These are phyloP conservation scores for Platycercus adscitus DNA, from an alignment of 2,113 vertebrate genomes.

Conservation along the genomic window DNA sequence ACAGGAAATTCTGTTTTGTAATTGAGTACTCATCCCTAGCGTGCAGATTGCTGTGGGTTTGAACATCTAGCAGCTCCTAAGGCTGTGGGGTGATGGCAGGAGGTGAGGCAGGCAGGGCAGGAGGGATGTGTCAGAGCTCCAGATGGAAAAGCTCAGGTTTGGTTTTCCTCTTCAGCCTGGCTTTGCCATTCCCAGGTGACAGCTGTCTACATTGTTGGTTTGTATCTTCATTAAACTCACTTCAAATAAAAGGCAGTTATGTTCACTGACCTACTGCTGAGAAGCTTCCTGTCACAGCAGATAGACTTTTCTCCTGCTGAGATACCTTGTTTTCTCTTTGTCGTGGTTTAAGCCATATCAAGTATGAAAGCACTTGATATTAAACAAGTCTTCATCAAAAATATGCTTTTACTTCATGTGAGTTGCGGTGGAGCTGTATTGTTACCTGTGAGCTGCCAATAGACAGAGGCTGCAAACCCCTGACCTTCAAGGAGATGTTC, in stretches of 20 bases:
- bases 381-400: neutral
- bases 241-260: neutral
- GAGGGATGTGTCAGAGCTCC: neutral
- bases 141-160: neutral
- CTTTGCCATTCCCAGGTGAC: neutral
- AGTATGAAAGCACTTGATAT: neutral
- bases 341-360: too few relatives aligned
- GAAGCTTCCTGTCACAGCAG: neutral
- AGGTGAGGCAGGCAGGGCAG: neutral
- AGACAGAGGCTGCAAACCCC: neutral
- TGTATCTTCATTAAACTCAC: neutral
- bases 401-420: neutral
- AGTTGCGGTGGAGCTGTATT: neutral
- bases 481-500: neutral
- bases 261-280: neutral
- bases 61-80: neutral
- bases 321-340: neutral
- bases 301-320: neutral
- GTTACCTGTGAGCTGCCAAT: neutral
- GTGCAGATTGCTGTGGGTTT: neutral
- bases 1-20: neutral
- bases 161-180: neutral
- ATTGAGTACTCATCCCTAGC: neutral
- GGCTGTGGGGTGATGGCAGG: accelerated
- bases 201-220: neutral